Percentiles rank a stretch among this genome's conserved stretches.
Conservation (phyloP, 2,888 invertebrate species). For the Cephus nigrinus region DNA sequence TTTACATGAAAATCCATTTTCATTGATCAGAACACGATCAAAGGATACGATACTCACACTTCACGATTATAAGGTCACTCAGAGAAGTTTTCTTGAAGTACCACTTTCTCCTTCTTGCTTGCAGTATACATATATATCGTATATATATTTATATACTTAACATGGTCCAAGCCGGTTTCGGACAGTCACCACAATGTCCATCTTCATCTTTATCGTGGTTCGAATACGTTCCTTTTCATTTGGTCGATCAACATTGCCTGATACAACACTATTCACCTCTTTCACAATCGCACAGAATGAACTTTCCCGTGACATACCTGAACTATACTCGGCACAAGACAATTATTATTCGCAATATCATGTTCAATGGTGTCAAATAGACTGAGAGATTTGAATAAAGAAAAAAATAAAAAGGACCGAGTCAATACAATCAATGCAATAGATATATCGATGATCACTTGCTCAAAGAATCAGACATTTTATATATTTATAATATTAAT, state of each 20-base stretch:
- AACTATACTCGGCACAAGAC: background rate
- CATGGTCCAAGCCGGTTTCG: conserved; percentile 2
- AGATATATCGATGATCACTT: background rate
- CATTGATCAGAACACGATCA: conserved; percentile 16
- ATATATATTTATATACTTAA: conserved; percentile 1
- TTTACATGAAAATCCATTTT: conserved; percentile 15
- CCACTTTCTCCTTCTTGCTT: conserved; percentile 32
- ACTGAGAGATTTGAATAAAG: background rate
- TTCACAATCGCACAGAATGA: background rate
- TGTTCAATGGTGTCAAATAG: background rate
- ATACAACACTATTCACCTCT: background rate
- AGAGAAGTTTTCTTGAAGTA: conserved; percentile 6
- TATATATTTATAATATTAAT: background rate
- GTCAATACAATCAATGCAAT: background rate
- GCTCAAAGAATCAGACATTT: background rate
- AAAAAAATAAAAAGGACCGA: background rate
- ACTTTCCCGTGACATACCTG: background rate
- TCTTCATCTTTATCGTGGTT: background rate
- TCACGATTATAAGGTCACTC: conserved; percentile 29
- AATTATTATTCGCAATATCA: background rate
- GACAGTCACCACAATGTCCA: background rate
- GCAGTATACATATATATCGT: conserved; percentile 2
- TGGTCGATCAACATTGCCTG: background rate
- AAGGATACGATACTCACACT: background rate
- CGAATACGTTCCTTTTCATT: background rate